These are phyloP conservation scores for Gambusia affinis DNA, from an alignment of 2,113 vertebrate genomes.

Conservation along the genomic window DNA sequence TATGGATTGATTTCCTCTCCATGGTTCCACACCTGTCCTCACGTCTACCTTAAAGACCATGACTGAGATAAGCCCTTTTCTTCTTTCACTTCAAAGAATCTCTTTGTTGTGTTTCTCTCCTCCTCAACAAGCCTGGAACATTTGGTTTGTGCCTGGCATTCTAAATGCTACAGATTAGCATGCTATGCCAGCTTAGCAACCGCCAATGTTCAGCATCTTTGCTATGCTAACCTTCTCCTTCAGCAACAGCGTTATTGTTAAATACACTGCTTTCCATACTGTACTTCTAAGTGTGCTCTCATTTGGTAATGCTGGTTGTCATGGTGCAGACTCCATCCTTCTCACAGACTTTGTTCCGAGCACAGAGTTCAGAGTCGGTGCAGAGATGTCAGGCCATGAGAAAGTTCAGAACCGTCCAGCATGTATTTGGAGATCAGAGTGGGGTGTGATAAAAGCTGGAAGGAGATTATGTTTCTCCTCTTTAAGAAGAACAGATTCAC, in stretches of 20 bases:
- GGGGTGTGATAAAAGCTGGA: constrained; percentile 37
- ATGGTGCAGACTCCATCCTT: constrained; percentile 63
- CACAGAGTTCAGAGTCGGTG: constrained; percentile 43
- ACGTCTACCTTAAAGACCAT: constrained; percentile 24
- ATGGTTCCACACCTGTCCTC: constrained; percentile 25
- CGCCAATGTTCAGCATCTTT: constrained; percentile 41
- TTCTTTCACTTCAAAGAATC: constrained; percentile 40
- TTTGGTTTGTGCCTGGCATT: constrained; percentile 42
- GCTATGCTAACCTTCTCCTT: constrained; percentile 37
- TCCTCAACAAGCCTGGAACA: constrained; percentile 49
- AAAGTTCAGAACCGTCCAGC: constrained; percentile 68
- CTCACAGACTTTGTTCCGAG: constrained; percentile 51
- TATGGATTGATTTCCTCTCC: not conserved
- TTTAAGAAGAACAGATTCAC: constrained; percentile 37
- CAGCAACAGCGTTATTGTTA: constrained; percentile 40
- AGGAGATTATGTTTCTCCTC: constrained; percentile 31
- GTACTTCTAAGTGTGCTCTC: constrained; percentile 65
- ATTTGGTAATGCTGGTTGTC: constrained; percentile 69
- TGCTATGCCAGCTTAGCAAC: constrained; percentile 65
- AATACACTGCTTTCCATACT: constrained; percentile 55
- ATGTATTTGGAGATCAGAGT: constrained; percentile 56
- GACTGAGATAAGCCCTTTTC: constrained; percentile 54
- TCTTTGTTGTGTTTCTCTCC: constrained; percentile 52
- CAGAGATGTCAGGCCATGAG: constrained; percentile 70
- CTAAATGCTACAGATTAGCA: constrained; percentile 63